Conservation (phyloP, 2,113 vertebrate species). For the Uropsilus gracilis region DNA sequence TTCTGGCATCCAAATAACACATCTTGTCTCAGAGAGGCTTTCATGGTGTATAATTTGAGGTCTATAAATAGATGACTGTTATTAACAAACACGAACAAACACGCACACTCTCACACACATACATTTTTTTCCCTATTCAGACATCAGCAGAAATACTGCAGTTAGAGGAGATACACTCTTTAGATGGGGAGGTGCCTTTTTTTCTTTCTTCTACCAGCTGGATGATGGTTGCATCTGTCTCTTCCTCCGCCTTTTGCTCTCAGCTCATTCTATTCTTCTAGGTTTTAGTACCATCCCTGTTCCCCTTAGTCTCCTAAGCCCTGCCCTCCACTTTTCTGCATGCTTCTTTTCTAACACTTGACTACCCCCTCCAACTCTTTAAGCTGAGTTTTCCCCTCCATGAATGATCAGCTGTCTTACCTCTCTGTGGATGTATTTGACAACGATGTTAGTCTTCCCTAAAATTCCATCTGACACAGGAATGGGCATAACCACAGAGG, state of each 20-base stretch:
- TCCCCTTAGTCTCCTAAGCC: neutral
- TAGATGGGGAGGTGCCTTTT: neutral
- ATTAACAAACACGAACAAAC: slow-evolving; percentile 82
- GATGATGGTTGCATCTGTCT: neutral
- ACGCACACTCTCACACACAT: slow-evolving; percentile 62
- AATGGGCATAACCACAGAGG: neutral
- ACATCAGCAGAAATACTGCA: slow-evolving; percentile 79
- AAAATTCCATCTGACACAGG: neutral
- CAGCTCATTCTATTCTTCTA: neutral
- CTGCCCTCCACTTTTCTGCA: neutral
- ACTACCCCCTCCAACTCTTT: neutral
- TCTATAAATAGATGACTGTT: slow-evolving; percentile 88
- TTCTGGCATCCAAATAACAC: slow-evolving; percentile 87
- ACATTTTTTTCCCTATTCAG: slow-evolving; percentile 79
- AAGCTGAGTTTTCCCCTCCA: neutral
- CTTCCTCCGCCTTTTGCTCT: slow-evolving; percentile 3
- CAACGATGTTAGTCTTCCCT: neutral
- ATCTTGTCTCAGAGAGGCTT: slow-evolving; percentile 85
- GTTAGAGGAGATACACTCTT: slow-evolving; percentile 49
- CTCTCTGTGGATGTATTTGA: neutral
- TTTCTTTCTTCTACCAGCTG: neutral
- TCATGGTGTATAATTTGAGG: slow-evolving; percentile 86
- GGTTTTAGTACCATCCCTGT: slow-evolving; percentile 32
- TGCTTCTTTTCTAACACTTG: neutral
- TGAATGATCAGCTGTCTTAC: neutral